Percentiles rank a stretch among this genome's conserved stretches.
Evolutionary conservation across 2,888 invertebrate genomes (phyloP).

Genomic region (Allophyes oxyacanthae): DNA sequence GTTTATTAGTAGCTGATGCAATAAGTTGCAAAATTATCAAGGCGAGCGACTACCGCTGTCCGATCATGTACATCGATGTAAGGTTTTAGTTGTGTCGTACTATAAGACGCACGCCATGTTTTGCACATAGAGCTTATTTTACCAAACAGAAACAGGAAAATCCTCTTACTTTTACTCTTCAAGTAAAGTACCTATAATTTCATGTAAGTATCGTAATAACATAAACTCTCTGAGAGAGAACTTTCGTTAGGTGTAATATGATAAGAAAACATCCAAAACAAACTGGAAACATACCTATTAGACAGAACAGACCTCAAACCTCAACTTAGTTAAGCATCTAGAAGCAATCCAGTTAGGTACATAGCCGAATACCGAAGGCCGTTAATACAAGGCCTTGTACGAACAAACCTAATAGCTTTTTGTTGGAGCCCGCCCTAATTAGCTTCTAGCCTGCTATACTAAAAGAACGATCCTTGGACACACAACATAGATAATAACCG

Average conservation of each 20-base stretch:
- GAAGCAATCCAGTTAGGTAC: slow-evolving; percentile 22
- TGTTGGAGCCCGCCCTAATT: slow-evolving; percentile 54
- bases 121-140: no score
- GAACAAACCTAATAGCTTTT: slow-evolving; percentile 54
- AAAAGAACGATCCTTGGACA: slow-evolving; percentile 30
- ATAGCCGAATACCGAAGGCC: slow-evolving; percentile 25
- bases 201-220: no score
- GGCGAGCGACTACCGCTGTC: no score
- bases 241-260: neutral
- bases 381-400: slow-evolving; percentile 40
- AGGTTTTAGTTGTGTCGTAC: no score
- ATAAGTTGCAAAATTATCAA: no score
- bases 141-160: no score
- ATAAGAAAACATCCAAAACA: neutral
- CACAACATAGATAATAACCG: neutral
- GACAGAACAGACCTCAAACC: neutral
- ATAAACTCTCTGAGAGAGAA: no score
- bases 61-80: no score
- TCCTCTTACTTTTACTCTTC: no score
- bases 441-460: slow-evolving; percentile 45
- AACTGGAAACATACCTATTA: slow-evolving; percentile 19
- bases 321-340: slow-evolving; percentile 13
- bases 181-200: no score
- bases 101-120: no score
- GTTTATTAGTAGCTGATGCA: no score